Percentiles rank a stretch among this genome's conserved stretches.
Evolutionary conservation across 2,113 vertebrate species (phyloP).

Genomic region (Hypanus sabinus): DNA sequence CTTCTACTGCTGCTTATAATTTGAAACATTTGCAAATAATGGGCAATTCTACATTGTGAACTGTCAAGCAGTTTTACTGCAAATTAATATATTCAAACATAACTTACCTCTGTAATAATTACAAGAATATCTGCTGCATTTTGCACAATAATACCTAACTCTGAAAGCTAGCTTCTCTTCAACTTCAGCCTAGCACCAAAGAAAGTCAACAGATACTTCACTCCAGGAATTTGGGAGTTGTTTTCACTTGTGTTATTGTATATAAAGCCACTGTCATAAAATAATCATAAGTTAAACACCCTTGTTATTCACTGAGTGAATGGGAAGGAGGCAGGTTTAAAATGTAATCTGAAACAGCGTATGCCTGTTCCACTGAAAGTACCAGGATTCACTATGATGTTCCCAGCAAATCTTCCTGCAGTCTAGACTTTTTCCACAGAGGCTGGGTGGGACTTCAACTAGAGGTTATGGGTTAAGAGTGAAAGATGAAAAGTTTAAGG

Average conservation of each 20-base stretch:
- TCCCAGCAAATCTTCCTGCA: not conserved
- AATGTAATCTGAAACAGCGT: not conserved
- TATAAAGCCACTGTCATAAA: not conserved
- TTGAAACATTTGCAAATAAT: not conserved
- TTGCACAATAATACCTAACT: not conserved
- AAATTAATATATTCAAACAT: not conserved
- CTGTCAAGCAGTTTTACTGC: not conserved
- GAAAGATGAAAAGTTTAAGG: no score
- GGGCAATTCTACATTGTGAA: not conserved
- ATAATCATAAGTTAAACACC: not conserved
- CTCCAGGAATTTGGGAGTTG: not conserved
- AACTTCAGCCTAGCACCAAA: not conserved
- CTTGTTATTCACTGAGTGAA: not conserved
- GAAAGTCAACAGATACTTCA: not conserved
- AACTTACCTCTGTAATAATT: not conserved
- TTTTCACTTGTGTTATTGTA: not conserved
- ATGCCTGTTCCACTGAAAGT: not conserved
- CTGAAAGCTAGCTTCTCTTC: not conserved
- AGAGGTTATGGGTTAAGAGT: no score
- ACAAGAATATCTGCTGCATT: not conserved
- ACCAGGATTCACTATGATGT: not conserved
- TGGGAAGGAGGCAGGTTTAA: not conserved
- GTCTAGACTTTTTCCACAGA: not conserved
- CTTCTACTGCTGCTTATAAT: no score
- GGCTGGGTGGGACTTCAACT: no score